Evolutionary conservation across 1,140 invertebrate genomes (phyloP), one percentile per base, ranked within the genome.

Genomic region (Scaptodrosophila lebanonensis): DNA sequence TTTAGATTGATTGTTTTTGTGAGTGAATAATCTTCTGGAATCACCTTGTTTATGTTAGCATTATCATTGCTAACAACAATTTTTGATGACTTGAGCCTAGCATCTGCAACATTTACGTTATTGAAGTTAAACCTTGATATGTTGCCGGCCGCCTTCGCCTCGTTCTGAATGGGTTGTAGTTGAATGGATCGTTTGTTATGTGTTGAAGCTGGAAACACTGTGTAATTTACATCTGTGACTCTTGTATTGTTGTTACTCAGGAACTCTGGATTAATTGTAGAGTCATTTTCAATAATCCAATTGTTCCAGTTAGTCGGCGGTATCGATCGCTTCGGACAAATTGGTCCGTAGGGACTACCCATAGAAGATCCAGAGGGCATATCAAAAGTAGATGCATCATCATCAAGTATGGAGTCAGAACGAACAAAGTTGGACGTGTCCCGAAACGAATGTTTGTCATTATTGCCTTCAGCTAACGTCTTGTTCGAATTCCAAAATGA

Each of bases 331-430:
- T 92, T 88, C 57, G 93, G 89, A n/a, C 93, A 94, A 59, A 95
- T 95, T 1, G 94, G 93, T 8, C 93, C 94, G 76, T 93, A 95
- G 86, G 93, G 94, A 70, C 91, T 94, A 16, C 70, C 61, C 12
- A 83, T 47, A 1, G 71, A 54, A 11, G 67, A 60, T 12, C 91
- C 90, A 12, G 91, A 84, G 15, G 93, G 90, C 11, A 91, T 88
- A 73, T 94, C 93, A 86, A 94, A 94, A 2, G 94, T 93, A 32
- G 94, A 90, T 66, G 92, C 92, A 67, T 92, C 93, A 44, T 93
- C 92, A 18, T 92, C 90, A 53, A 91, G 79, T 64, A 92, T 89
- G 15, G 90, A 89, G 75, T 92, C 91, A 13, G 91, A 89, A 44
- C 91, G 88, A 27, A 90, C 90, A 84, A 91, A 91, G 54, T 90